Evolutionary conservation across 2,797 vertebrate species (phyloP), one percentile per base, ranked within the genome.

Genomic region (Neosilurus mollespiculum): DNA sequence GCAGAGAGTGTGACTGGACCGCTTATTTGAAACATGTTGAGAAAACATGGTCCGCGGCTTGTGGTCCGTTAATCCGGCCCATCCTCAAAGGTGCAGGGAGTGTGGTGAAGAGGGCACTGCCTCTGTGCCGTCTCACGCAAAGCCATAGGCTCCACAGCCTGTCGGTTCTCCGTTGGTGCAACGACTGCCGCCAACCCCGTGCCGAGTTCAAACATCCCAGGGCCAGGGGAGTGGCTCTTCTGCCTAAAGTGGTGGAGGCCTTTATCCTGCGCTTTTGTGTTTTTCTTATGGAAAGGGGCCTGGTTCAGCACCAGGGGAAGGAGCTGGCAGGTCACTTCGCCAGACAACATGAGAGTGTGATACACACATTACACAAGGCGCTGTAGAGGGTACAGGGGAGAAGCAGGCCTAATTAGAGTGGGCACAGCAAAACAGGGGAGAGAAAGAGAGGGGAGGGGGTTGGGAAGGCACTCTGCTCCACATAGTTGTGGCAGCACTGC

Each of bases 311-410:
- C 94, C 89, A 91, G 87, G 85, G 93, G 92, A 94, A 92, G 84
- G 84, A 51, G 91, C 93, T 93, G 93, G 93, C 93, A 94, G 88
- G 92, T 95, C 93, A 94, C 96, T 95, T 94, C 93, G 94, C 93
- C 94, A 93, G 94, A 94, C 94, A 94, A 77, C 78, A 93, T 90
- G 91, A 96, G 94, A 93, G 95, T 93, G 93, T 92, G 93, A 96
- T 95, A 94, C 92, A 92, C 96, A 96, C 93, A 95, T 97, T 96
- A 96, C 95, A 96, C 94, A 95, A 95, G 94, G 94, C 94, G 95
- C 95, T 95, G 90, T 95, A 94, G 94, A 91, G 95, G 93, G 93
- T 95, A 94, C 92, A 43, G 37, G 6, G 37, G 92, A 94, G 61
- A 75, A 91, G 87, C 87, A 94, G 95, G 94, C 94, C 95, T 95